Evolutionary conservation across 2,888 invertebrate genomes (phyloP).

Genomic region (Beris chalybata): DNA sequence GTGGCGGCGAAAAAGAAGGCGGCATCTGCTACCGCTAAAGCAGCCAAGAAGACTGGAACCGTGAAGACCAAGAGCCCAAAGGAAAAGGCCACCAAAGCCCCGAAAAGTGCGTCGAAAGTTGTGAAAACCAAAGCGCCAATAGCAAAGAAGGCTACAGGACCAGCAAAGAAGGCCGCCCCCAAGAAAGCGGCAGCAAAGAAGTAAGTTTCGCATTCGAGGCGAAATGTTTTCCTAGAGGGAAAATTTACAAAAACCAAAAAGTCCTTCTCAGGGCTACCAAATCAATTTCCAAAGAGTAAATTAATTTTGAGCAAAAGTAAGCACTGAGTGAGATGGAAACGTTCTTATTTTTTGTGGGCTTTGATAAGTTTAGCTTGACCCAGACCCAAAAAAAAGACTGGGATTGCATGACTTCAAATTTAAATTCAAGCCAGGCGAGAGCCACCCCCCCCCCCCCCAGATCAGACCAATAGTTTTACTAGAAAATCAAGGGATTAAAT

Average conservation of each 20-base stretch:
- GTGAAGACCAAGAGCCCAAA: conserved; percentile 20
- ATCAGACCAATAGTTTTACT: too few relatives aligned
- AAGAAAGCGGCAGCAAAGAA: conserved; percentile 24
- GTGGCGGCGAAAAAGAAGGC: conserved; percentile 1
- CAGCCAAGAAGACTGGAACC: conserved; percentile 12
- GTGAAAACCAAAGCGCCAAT: too few relatives aligned
- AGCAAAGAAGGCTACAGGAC: neutral
- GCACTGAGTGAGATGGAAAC: too few relatives aligned
- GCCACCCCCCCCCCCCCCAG: too few relatives aligned
- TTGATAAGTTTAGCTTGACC: too few relatives aligned
- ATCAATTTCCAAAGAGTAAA: conserved; percentile 6
- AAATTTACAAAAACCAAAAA: neutral
- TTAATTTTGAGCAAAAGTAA: too few relatives aligned
- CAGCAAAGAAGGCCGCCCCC: conserved; percentile 24
- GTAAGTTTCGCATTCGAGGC: neutral
- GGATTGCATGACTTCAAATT: too few relatives aligned
- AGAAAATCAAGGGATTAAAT: too few relatives aligned
- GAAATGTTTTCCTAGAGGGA: neutral
- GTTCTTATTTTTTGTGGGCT: too few relatives aligned
- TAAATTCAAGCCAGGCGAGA: too few relatives aligned
- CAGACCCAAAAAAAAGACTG: too few relatives aligned
- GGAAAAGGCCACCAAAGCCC: neutral
- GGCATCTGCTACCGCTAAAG: conserved; percentile 10
- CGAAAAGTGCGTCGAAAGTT: too few relatives aligned
- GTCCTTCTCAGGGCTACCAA: conserved; percentile 27